Conservation (phyloP, 2,888 invertebrate species). For the Aspidiotus rigidus region DNA sequence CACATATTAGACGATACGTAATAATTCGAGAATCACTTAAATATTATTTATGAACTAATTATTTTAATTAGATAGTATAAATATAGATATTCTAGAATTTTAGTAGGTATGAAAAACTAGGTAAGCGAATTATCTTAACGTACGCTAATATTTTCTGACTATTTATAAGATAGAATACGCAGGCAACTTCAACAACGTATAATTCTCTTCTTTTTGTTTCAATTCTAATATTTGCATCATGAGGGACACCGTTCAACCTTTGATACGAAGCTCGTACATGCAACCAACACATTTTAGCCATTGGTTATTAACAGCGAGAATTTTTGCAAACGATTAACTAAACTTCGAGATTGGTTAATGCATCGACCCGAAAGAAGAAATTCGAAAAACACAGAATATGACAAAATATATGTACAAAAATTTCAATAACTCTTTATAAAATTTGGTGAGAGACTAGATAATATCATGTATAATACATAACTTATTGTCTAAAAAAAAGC, state of each 20-base stretch:
- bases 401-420: neutral
- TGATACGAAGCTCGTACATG: constrained; percentile 18
- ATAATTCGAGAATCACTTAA: constrained; percentile 4
- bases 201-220: neutral
- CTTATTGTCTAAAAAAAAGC: neutral
- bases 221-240: neutral
- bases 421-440: too few relatives aligned
- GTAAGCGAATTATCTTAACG: neutral
- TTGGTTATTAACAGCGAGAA: constrained; percentile 16
- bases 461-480: neutral
- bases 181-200: constrained; percentile 27
- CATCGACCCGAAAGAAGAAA: neutral
- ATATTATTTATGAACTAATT: neutral
- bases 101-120: neutral
- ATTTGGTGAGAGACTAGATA: too few relatives aligned
- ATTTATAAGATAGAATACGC: constrained; percentile 14
- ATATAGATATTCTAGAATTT: neutral
- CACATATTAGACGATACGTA: constrained; percentile 1
- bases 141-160: neutral
- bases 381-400: too few relatives aligned
- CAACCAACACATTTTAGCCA: constrained; percentile 29
- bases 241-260: constrained; percentile 17
- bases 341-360: constrained; percentile 8
- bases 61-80: constrained; percentile 6
- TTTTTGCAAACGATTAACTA: neutral